Conservation (phyloP, 2,113 vertebrate genomes). For the Pteropus alecto region DNA sequence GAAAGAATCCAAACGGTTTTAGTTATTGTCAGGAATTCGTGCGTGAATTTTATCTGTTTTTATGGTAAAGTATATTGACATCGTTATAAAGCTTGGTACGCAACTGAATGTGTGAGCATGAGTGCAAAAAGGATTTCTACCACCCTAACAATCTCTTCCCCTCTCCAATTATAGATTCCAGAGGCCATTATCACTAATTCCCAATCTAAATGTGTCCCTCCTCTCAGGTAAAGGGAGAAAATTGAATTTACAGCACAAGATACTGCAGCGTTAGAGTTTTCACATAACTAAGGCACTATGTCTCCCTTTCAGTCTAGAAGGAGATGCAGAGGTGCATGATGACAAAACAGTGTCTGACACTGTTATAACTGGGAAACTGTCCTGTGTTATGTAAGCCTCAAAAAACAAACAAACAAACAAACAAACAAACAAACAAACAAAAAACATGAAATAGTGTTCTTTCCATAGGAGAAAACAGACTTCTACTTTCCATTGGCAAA, state of each 20-base stretch:
- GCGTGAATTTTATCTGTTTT: background rate
- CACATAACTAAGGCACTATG: background rate
- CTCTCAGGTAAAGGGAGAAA: background rate
- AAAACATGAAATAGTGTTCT: background rate
- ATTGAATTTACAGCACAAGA: background rate
- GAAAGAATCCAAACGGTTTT: background rate
- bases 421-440: too few relatives aligned
- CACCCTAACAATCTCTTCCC: background rate
- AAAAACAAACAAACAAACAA: too few relatives aligned
- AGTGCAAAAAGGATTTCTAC: background rate
- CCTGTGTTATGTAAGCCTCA: background rate
- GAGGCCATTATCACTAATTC: background rate
- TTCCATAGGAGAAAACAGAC: background rate
- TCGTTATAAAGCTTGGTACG: background rate
- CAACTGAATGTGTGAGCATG: background rate
- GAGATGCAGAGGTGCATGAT: background rate
- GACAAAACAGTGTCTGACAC: background rate
- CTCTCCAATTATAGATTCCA: background rate
- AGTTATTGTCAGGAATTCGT: background rate
- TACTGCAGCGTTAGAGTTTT: background rate
- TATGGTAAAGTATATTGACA: background rate
- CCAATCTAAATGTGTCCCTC: background rate
- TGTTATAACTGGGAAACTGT: background rate
- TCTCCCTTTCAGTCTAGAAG: background rate
- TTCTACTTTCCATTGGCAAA: background rate